A percentile compares a stretch with the other conserved stretches of the same genome.
These are phyloP conservation scores for Pelosia muscerda DNA, from an alignment of 2,888 invertebrate species.

Conservation along the genomic window DNA sequence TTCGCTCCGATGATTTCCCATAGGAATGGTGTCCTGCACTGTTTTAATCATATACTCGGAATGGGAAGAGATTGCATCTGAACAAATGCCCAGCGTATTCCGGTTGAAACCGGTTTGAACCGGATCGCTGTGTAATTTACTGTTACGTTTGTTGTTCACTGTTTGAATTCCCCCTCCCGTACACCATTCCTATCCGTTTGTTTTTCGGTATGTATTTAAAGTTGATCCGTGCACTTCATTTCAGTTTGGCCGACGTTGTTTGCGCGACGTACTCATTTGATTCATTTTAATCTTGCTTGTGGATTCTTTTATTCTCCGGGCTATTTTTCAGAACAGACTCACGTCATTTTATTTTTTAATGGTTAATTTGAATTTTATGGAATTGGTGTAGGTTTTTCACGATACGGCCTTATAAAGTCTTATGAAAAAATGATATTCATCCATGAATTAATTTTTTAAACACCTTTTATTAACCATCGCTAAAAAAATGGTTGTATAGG, in stretches of 20 bases:
- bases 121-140: constrained; percentile 79
- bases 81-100: constrained; percentile 75
- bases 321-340: constrained; percentile 14
- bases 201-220: constrained; percentile 68
- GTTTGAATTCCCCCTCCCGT: constrained; percentile 56
- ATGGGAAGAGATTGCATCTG: constrained; percentile 80
- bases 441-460: too few species aligned
- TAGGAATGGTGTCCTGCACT: constrained; percentile 79
- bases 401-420: too few species aligned
- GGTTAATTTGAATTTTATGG: too few species aligned
- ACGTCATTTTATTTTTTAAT: not conserved
- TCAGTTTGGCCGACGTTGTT: constrained; percentile 45
- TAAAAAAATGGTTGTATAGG: too few species aligned
- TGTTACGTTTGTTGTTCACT: constrained; percentile 70
- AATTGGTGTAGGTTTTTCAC: too few species aligned
- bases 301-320: constrained; percentile 25
- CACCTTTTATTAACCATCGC: too few species aligned
- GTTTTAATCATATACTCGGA: constrained; percentile 84
- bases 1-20: constrained; percentile 83
- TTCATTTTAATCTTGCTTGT: constrained; percentile 42
- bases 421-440: too few species aligned
- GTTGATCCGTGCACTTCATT: constrained; percentile 57
- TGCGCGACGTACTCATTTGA: constrained; percentile 40
- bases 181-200: constrained; percentile 58
- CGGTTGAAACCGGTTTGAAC: constrained; percentile 66